Conservation (phyloP, 2,888 invertebrate genomes). For the Plagodis dolabraria region DNA sequence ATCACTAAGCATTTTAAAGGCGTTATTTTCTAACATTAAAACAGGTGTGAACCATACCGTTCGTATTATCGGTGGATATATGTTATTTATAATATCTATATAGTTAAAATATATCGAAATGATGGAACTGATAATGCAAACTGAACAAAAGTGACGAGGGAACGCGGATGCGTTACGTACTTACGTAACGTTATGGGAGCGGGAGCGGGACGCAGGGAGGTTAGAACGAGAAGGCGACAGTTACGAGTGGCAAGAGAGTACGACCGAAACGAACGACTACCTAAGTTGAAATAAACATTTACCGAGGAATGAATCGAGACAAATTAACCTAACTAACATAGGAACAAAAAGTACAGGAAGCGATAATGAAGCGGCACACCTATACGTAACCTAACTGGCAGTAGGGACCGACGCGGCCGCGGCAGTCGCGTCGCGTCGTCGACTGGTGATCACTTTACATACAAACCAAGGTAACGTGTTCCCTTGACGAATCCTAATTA, state of each 20-base stretch:
- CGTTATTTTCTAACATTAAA: conserved; percentile 82
- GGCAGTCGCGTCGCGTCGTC: too few species aligned
- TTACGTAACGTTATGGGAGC: conserved; percentile 12
- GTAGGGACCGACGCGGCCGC: conserved; percentile 66
- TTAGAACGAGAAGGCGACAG: conserved; percentile 41
- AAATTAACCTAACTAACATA: conserved; percentile 78
- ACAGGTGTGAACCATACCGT: conserved; percentile 72
- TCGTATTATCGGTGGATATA: conserved; percentile 78
- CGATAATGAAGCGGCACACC: conserved; percentile 50
- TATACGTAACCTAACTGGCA: conserved; percentile 75
- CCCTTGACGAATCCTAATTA: conserved; percentile 61
- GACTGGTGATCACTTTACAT: conserved; percentile 53
- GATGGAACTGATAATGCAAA: conserved; percentile 58
- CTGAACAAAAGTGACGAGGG: conserved; percentile 42
- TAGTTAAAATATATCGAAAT: conserved; percentile 59
- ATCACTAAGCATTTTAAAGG: conserved; percentile 80
- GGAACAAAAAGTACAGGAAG: conserved; percentile 69
- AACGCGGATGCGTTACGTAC: conserved; percentile 4
- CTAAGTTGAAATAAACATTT: conserved; percentile 45
- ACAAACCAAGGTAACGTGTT: conserved; percentile 65
- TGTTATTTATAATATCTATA: conserved; percentile 69
- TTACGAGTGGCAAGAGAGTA: conserved; percentile 47
- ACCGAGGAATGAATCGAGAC: conserved; percentile 77
- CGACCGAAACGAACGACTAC: conserved; percentile 54
- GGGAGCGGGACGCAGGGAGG: conserved; percentile 30